Conservation (phyloP, 2,888 invertebrate genomes). For the Onthophagus sagittarius region DNA sequence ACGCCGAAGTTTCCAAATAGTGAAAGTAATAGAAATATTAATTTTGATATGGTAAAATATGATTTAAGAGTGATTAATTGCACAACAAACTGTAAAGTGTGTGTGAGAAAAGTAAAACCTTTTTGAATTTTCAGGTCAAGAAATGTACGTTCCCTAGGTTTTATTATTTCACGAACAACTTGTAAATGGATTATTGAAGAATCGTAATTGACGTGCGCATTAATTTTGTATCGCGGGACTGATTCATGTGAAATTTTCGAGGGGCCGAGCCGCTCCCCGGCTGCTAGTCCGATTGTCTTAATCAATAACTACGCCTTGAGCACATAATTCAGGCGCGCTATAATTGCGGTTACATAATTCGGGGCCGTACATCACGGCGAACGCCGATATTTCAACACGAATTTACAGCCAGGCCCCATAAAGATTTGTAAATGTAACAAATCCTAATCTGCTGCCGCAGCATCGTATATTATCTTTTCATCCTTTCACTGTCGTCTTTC, state of each 20-base stretch:
- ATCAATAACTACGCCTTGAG: background rate
- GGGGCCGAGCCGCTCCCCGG: background rate
- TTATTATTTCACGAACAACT: background rate
- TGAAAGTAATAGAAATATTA: no score
- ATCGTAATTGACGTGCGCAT: background rate
- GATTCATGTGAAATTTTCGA: background rate
- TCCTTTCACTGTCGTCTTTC: slow-evolving; percentile 9
- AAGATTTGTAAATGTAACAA: slow-evolving; percentile 16
- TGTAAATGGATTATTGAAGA: background rate
- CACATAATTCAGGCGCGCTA: slow-evolving; percentile 14
- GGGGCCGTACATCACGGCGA: slow-evolving; percentile 12
- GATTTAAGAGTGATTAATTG: no score
- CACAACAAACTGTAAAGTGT: background rate
- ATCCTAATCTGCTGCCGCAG: slow-evolving; percentile 11
- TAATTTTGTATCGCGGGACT: background rate
- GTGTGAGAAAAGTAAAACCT: background rate
- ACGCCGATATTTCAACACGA: slow-evolving; percentile 15
- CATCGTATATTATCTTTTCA: background rate
- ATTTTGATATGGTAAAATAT: no score
- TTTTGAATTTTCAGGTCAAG: background rate
- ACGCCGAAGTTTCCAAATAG: no score
- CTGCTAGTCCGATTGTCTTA: background rate
- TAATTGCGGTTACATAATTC: slow-evolving; percentile 16
- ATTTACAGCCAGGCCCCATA: slow-evolving; percentile 10
- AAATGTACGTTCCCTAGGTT: background rate